Percentiles rank a stretch among this genome's conserved stretches.
Evolutionary conservation across 2,888 invertebrate genomes (phyloP).

Genomic region (Enchytraeus crypticus): DNA sequence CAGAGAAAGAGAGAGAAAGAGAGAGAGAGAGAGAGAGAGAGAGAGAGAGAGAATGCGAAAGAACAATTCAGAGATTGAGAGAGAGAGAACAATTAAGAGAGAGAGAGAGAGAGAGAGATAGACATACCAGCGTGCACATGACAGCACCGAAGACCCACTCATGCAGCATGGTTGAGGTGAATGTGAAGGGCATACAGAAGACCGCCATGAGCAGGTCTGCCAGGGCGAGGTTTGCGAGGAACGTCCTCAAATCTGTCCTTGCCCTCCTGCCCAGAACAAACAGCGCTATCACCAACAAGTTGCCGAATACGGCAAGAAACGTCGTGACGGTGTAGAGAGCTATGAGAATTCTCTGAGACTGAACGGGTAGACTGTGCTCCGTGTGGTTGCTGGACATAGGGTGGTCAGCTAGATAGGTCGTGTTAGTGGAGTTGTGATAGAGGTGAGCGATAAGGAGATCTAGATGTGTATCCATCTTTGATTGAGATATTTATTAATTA

Average conservation of each 20-base stretch:
- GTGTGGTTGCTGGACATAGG: background rate
- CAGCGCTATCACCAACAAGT: constrained; percentile 51
- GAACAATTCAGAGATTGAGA: too few relatives aligned
- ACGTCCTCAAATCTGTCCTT: constrained; percentile 49
- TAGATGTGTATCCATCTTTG: too few relatives aligned
- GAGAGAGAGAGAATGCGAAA: too few relatives aligned
- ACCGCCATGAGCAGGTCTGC: constrained; percentile 82
- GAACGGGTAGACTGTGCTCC: background rate
- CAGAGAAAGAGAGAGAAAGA: too few relatives aligned
- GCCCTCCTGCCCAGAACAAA: constrained; percentile 46
- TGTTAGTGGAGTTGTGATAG: too few relatives aligned
- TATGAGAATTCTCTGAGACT: constrained; percentile 41
- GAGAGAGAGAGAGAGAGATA: too few relatives aligned
- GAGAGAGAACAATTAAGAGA: too few relatives aligned
- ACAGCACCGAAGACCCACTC: constrained; percentile 52
- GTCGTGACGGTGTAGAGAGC: constrained; percentile 50
- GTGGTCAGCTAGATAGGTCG: too few relatives aligned
- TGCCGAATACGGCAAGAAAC: constrained; percentile 49
- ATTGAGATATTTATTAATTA: too few relatives aligned
- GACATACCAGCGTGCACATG: constrained; percentile 49
- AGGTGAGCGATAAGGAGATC: too few relatives aligned
- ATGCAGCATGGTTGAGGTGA: constrained; percentile 48
- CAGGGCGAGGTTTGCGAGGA: constrained; percentile 73
- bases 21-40: too few relatives aligned
- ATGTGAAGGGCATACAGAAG: constrained; percentile 83